Evolutionary conservation across 2,113 vertebrate species (phyloP), one percentile per base, ranked within the genome.

Genomic region (Aphyosemion australe): DNA sequence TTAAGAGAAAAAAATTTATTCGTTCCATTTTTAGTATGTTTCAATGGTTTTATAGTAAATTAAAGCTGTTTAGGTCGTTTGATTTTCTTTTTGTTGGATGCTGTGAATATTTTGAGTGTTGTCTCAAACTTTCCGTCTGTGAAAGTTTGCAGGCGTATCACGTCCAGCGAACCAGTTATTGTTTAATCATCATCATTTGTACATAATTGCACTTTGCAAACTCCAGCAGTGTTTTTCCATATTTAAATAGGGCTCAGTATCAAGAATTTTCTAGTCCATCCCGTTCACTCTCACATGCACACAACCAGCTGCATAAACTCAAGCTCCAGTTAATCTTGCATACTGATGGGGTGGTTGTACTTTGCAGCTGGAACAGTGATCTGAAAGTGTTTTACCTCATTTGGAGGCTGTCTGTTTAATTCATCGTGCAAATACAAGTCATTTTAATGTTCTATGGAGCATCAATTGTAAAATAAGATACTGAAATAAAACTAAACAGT

Each of bases 131-230:
- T 37, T 68, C 47, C 54, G 65, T 74, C 67, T 74, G 64, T 66
- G 54, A 66, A 73, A 53, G 47, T 80, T 52, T 78, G 61, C 76
- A 68, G 71, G 71, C 64, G 49, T 66, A 73, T 59, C 76, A 83
- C 61, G 69, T 78, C 71, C 59, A 84, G 63, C 82, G 81, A 88
- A 68, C 73, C 61, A 62, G 82, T 85, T 79, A 81, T 84, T 89
- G 82, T 89, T 82, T 88, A 85, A 87, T 89, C 89, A 91, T 89
- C 89, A 90, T 89, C 87, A 90, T 37, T 37, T 85, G 82, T 82
- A 78, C 84, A 79, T 49, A 78, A 84, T 76, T 83, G 77, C 86
- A 72, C 73, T 87, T 77, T 74, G 72, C 79, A 80, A 74, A 78
- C 51, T 79, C 61, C 76, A 71, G 65, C 79, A 71, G 79, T 60